Conservation (phyloP, 2,797 vertebrate species). For the Alca torda region DNA sequence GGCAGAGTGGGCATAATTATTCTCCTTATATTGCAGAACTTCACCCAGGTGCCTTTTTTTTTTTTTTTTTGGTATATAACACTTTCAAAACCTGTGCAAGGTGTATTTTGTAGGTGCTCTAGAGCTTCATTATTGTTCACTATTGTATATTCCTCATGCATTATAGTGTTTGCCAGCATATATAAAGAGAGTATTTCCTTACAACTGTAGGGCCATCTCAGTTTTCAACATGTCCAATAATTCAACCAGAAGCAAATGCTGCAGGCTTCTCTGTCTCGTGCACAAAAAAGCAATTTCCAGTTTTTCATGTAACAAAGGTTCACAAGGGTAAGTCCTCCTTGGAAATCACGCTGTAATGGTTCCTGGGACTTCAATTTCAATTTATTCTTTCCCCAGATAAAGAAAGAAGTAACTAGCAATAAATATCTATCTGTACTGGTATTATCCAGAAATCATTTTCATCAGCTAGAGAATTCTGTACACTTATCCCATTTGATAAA, state of each 20-base stretch:
- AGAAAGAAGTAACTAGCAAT: neutral
- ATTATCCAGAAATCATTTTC: constrained; percentile 18
- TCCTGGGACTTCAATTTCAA: constrained; percentile 1
- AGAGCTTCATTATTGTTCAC: neutral
- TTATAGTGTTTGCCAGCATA: neutral
- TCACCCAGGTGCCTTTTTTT: neutral
- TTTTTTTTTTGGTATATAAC: neutral
- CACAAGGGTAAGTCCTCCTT: neutral
- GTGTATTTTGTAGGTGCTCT: neutral
- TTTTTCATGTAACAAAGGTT: neutral
- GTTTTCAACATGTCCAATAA: neutral
- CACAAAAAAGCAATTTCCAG: neutral
- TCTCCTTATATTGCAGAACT: neutral
- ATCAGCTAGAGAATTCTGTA: neutral
- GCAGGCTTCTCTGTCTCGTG: neutral
- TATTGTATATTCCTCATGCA: neutral
- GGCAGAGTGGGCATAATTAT: neutral
- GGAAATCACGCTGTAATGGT: neutral
- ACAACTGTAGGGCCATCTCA: neutral
- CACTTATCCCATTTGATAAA: neutral
- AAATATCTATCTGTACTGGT: neutral
- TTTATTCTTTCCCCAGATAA: neutral
- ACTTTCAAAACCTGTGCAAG: neutral
- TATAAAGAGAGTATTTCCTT: neutral
- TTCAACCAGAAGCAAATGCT: neutral